Base-by-base conservation (phyloP, 2,888 invertebrate species). In the Melinaea menophilus region DNA sequence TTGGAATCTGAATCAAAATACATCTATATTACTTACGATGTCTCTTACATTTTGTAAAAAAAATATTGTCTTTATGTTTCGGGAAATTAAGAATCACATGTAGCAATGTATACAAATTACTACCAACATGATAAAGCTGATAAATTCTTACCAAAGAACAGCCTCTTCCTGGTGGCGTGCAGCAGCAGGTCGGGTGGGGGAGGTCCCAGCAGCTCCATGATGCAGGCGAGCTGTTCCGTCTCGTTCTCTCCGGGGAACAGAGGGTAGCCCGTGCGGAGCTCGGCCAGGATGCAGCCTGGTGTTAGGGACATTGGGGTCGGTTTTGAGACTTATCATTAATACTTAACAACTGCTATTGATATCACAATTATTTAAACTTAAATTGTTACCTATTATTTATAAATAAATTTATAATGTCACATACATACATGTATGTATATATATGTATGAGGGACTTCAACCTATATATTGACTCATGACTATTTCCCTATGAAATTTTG, bases 191-290 rank as follows among this genome's bases (percentile, higher is more conserved):
- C 94, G 64, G 96, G 95, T 2, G 98, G 97, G 2, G 99, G 98
- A 71, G 95, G 92, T 33, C 98, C 98, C 69, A 98, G 91, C 62
- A 98, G 94, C 90, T 99, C 98, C 98, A 99, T 98, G 76, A 98
- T 96, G 89, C 98, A 98, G 62, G 98, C 97, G 70, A 99, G 92
- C 86, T 99, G 98, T 81, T 98, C 99, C 66, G 97, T 95, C 90
- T 99, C 98, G 82, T 98, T 98, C 91, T 98, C 98, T 1, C 98
- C 98, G 35, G 98, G 98, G 85, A 98, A 98, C 65, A 99, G 92
- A 0, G 98, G 98, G 82, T 97, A 97, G 55, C 99, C 98, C 5
- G 98, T 98, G 84, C 97, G 97, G 59, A 99, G 93, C 91, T 99
- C 98, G 56, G 98, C 98, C 72, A 99, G 92, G 81, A 99, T 98